These are phyloP conservation scores for Lepus europaeus DNA, from an alignment of 2,113 vertebrate genomes.

Conservation along the genomic window DNA sequence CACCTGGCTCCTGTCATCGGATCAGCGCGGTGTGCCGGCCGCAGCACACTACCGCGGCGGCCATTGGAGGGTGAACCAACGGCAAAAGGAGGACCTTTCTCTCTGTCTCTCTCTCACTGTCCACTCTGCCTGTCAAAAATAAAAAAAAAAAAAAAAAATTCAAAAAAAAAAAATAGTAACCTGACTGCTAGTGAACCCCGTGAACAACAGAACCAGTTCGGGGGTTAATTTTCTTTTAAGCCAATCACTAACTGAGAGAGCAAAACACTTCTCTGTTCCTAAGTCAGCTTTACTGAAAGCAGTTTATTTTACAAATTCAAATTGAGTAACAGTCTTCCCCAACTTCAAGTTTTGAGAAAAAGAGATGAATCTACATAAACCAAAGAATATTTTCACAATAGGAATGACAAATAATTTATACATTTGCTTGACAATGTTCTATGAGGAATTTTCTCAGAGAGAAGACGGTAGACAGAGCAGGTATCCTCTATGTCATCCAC, in stretches of 20 bases:
- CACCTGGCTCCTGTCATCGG: too few species aligned
- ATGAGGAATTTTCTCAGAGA: neutral
- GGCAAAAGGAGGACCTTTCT: too few species aligned
- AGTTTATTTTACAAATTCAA: conserved; percentile 48
- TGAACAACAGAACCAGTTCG: neutral
- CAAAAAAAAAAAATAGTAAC: neutral
- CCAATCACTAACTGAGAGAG: neutral
- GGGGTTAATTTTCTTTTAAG: conserved; percentile 48
- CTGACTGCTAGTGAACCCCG: neutral
- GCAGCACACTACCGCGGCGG: too few species aligned
- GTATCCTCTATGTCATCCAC: neutral
- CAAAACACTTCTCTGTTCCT: conserved; percentile 29
- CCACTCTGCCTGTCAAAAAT: too few species aligned
- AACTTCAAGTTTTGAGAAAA: conserved; percentile 27
- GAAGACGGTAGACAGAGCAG: neutral
- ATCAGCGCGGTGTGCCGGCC: too few species aligned
- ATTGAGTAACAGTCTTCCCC: conserved; percentile 24
- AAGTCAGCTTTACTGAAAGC: conserved; percentile 34
- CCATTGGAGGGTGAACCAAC: too few species aligned
- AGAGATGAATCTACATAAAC: conserved; percentile 46
- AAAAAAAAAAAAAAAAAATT: too few species aligned
- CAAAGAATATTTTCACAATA: conserved; percentile 42
- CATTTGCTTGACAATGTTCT: neutral
- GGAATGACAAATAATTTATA: neutral
- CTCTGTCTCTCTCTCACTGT: too few species aligned